A percentile compares a stretch with the other conserved stretches of the same genome.
Evolutionary conservation across 1,140 invertebrate species (phyloP).

Genomic region (Scaptomyza hsui): DNA sequence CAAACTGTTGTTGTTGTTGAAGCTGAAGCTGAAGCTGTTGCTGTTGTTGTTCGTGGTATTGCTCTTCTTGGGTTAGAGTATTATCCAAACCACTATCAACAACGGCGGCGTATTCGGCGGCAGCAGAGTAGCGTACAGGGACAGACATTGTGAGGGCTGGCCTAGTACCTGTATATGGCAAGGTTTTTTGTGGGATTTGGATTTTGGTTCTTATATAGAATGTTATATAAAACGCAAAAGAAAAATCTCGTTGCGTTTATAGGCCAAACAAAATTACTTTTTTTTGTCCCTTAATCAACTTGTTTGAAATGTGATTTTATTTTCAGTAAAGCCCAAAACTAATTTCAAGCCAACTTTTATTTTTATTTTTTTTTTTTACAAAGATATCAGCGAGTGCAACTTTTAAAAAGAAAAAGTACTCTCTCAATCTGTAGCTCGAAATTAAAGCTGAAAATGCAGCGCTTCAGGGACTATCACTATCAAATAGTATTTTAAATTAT

Average conservation of each 20-base stretch:
- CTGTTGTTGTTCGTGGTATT: constrained; percentile 70
- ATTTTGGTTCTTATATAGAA: constrained; percentile 24
- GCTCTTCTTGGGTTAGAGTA: constrained; percentile 78
- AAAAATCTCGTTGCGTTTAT: constrained; percentile 46
- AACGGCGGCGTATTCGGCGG: constrained; percentile 83
- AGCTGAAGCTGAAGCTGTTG: constrained; percentile 48
- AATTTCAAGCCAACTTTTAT: constrained; percentile 55
- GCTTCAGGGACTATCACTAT: constrained; percentile 49
- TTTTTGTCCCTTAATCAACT: constrained; percentile 39
- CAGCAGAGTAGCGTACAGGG: constrained; percentile 84
- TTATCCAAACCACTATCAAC: constrained; percentile 83
- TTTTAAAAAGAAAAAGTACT: constrained; percentile 13
- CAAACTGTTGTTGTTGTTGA: constrained; percentile 28
- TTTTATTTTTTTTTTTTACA: constrained; percentile 17
- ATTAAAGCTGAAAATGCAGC: constrained; percentile 58
- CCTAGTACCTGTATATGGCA: constrained; percentile 82
- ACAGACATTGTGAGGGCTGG: constrained; percentile 84
- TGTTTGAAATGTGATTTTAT: constrained; percentile 59
- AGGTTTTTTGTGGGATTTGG: constrained; percentile 40
- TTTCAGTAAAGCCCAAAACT: constrained; percentile 63
- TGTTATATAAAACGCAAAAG: constrained; percentile 32
- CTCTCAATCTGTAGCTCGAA: constrained; percentile 79
- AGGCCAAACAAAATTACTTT: constrained; percentile 35
- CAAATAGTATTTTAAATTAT: constrained; percentile 12
- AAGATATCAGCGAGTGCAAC: constrained; percentile 70